Evolutionary conservation across 2,797 vertebrate species (phyloP).

Genomic region (Onychomys torridus): DNA sequence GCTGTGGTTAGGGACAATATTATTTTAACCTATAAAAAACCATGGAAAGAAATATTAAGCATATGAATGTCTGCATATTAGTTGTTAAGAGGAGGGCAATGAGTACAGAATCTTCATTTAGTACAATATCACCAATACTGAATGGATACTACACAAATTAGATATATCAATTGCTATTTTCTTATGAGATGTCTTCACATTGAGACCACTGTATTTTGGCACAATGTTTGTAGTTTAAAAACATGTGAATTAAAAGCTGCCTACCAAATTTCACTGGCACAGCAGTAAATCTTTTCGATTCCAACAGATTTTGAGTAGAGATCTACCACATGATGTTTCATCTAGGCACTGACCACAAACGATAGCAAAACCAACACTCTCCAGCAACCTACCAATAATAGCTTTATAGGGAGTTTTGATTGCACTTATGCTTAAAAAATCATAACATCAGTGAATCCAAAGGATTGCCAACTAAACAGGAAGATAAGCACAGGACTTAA

Average conservation of each 20-base stretch:
- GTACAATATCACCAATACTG: conserved; percentile 46
- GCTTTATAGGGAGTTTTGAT: neutral
- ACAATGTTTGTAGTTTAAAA: neutral
- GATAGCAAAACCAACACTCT: neutral
- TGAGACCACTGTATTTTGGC: neutral
- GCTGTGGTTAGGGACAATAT: neutral
- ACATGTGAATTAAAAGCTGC: conserved; percentile 19
- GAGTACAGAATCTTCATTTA: conserved; percentile 45
- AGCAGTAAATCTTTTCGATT: neutral
- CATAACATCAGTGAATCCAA: neutral
- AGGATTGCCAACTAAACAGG: neutral
- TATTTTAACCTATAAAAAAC: conserved; percentile 37
- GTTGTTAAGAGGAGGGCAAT: conserved; percentile 9
- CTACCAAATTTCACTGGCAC: neutral
- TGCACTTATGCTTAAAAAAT: neutral
- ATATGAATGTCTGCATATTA: conserved; percentile 25
- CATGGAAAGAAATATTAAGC: conserved; percentile 15
- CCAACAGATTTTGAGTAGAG: conserved; percentile 2
- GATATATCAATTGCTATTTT: conserved; percentile 15
- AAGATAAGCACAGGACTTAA: neutral
- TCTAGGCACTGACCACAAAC: neutral
- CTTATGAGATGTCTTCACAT: neutral
- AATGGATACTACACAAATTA: neutral
- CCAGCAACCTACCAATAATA: neutral
- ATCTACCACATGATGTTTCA: neutral